phyloP scores from a whole-genome alignment of 1,140 invertebrate species.

The Caenorhabditis latens region DNA sequence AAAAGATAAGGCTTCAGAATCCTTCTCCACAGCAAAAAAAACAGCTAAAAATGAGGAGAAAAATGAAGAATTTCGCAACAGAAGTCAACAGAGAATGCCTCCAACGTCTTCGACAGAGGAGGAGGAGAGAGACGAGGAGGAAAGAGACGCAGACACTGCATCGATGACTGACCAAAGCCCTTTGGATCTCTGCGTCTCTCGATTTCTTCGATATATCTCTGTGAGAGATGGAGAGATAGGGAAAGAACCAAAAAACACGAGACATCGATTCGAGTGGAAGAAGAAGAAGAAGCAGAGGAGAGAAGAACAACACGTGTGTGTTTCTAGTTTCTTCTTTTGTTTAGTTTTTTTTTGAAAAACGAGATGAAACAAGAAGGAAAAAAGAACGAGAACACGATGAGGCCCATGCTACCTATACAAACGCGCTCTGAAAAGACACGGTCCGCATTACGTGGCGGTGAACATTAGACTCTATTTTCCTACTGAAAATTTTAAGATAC shows the following conservation, averaged over 20 bases:
- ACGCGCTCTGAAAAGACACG: too few species aligned
- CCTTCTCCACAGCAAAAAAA: background rate
- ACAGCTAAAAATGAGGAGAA: background rate
- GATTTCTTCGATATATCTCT: background rate
- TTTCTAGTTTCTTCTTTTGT: too few species aligned
- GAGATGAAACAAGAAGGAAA: too few species aligned
- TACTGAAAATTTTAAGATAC: too few species aligned
- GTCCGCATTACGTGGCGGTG: too few species aligned
- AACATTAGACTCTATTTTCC: too few species aligned
- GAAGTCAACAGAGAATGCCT: background rate
- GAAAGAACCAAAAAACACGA: background rate
- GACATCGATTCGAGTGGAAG: background rate
- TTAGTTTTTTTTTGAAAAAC: too few species aligned
- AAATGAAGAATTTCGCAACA: constrained; percentile 9
- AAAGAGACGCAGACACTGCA: constrained; percentile 37
- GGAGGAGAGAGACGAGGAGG: background rate
- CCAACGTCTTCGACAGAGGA: background rate
- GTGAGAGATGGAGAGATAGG: background rate
- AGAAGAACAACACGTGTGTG: too few species aligned
- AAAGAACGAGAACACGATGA: too few species aligned
- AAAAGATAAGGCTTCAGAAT: background rate
- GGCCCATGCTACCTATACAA: too few species aligned
- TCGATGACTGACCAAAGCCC: constrained; percentile 16
- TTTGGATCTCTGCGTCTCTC: background rate
- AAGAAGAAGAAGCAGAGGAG: background rate